A percentile compares a stretch with the other conserved stretches of the same genome.
phyloP scores from a whole-genome alignment of 2,888 invertebrate genomes.

The Rhyacophila evoluta region DNA sequence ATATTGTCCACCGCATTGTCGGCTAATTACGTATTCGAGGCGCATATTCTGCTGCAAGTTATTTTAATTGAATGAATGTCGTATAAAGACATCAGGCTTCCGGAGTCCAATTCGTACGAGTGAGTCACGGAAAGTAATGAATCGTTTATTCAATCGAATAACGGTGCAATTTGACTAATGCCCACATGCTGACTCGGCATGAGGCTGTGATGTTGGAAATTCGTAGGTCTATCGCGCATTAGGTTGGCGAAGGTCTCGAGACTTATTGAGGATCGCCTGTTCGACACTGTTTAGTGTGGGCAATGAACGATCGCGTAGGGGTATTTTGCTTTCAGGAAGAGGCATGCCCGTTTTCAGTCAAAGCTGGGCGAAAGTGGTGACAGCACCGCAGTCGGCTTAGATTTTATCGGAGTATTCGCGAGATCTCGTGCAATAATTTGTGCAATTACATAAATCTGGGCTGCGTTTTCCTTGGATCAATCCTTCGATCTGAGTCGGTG shows the following conservation, averaged over 20 bases:
- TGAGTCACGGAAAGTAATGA: background rate
- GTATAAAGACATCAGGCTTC: background rate
- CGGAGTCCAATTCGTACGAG: background rate
- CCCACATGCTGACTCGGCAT: background rate
- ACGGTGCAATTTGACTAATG: background rate
- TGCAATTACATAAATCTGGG: constrained; percentile 5
- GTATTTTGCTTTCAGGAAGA: background rate
- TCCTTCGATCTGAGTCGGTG: constrained; percentile 17
- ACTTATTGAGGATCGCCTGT: constrained; percentile 8
- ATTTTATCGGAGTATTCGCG: background rate
- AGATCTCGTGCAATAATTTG: background rate
- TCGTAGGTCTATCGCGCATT: background rate
- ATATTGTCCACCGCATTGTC: background rate
- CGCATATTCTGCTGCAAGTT: background rate
- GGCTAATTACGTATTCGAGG: background rate
- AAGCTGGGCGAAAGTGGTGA: background rate
- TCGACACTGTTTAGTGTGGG: background rate
- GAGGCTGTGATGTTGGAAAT: background rate
- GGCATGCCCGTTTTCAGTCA: background rate
- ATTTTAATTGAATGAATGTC: background rate
- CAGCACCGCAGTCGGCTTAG: background rate
- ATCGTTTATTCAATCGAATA: background rate
- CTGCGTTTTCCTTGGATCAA: background rate
- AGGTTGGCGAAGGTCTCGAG: background rate
- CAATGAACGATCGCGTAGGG: background rate